Conservation (phyloP, 2,888 invertebrate species). For the Ornithoptera alexandrae region DNA sequence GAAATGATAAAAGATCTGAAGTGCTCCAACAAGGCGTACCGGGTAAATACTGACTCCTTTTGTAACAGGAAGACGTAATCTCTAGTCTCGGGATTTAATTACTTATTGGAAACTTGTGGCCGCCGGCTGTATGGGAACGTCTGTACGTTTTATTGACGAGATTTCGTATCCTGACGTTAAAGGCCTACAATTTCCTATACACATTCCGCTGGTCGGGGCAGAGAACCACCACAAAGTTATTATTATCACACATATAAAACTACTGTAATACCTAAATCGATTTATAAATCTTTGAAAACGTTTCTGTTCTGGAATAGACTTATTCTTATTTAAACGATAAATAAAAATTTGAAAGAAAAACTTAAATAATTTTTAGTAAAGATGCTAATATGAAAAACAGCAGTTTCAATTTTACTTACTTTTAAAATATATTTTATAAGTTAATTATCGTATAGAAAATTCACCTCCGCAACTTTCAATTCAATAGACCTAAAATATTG, state of each 20-base stretch:
- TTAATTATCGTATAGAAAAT: too few species aligned
- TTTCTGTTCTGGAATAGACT: too few species aligned
- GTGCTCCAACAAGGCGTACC: conserved; percentile 53
- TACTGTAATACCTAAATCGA: neutral
- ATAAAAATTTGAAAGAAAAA: too few species aligned
- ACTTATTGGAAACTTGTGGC: conserved; percentile 79
- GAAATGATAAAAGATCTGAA: conserved; percentile 60
- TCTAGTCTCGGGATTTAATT: conserved; percentile 75
- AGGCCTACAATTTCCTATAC: conserved; percentile 40
- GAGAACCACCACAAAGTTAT: conserved; percentile 1
- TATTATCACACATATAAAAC: neutral
- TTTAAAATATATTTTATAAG: too few species aligned
- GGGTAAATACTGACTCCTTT: conserved; percentile 63
- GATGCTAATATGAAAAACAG: too few species aligned
- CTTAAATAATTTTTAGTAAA: too few species aligned
- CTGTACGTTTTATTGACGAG: conserved; percentile 70
- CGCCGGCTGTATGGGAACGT: conserved; percentile 70
- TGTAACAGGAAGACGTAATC: conserved; percentile 68
- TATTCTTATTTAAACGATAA: too few species aligned
- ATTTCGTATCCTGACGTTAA: conserved; percentile 55
- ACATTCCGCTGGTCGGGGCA: conserved; percentile 7
- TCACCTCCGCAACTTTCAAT: too few species aligned
- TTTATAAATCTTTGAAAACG: neutral
- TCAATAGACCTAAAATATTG: too few species aligned
- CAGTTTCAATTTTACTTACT: too few species aligned